Percentiles rank a stretch among this genome's conserved stretches.
phyloP scores from a whole-genome alignment of 2,888 invertebrate genomes.

The Calephelis perditalis region DNA sequence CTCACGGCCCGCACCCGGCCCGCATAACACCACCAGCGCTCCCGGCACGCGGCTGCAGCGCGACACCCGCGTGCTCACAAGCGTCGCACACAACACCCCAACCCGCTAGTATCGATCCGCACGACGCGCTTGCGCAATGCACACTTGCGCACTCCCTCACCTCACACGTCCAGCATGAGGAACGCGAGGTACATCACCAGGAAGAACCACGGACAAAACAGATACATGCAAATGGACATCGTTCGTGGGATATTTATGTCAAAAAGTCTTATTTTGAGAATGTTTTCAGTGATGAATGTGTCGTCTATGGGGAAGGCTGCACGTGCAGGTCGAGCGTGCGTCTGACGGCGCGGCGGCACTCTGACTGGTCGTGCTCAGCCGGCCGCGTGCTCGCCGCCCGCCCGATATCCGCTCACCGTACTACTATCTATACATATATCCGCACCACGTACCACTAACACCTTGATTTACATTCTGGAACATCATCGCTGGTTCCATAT shows the following conservation, averaged over 20 bases:
- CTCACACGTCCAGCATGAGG: slow-evolving; percentile 81
- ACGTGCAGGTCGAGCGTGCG: slow-evolving; percentile 71
- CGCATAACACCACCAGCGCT: slow-evolving; percentile 66
- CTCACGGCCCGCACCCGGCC: slow-evolving; percentile 53
- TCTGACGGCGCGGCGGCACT: slow-evolving; percentile 75
- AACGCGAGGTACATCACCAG: slow-evolving; percentile 82
- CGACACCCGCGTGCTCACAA: slow-evolving; percentile 48
- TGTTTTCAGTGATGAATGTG: slow-evolving; percentile 56
- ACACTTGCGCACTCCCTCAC: slow-evolving; percentile 40
- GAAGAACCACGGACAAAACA: slow-evolving; percentile 83
- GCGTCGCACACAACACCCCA: slow-evolving; percentile 43
- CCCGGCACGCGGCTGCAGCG: slow-evolving; percentile 64
- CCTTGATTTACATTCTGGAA: slow-evolving; percentile 61
- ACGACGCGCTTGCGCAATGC: slow-evolving; percentile 64
- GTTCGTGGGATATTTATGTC: slow-evolving; percentile 41
- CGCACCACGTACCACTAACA: slow-evolving; percentile 51
- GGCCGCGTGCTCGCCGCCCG: slow-evolving; percentile 66
- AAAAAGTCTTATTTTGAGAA: slow-evolving; percentile 38
- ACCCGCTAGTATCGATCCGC: slow-evolving; percentile 37
- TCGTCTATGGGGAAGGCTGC: slow-evolving; percentile 39
- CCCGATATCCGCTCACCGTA: slow-evolving; percentile 65
- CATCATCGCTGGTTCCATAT: slow-evolving; percentile 34
- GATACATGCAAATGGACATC: slow-evolving; percentile 80
- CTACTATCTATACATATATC: slow-evolving; percentile 52
- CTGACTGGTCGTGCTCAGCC: slow-evolving; percentile 75